These are phyloP conservation scores for Drosophila setosimentum DNA, from an alignment of 2,888 invertebrate species.

Conservation along the genomic window DNA sequence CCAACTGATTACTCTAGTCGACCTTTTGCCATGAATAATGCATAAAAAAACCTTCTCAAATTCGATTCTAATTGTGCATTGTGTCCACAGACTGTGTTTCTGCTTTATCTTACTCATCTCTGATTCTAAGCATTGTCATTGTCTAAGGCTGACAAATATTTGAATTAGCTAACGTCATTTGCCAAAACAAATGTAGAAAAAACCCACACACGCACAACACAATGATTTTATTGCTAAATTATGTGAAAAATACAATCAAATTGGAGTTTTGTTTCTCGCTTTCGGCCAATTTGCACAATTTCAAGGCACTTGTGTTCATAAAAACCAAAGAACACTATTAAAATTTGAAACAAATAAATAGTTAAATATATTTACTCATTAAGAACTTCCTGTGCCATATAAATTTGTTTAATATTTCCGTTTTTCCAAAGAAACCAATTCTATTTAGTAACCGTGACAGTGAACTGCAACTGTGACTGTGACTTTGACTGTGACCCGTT, in stretches of 20 bases:
- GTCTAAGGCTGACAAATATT: slow-evolving; percentile 22
- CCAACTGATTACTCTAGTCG: slow-evolving; percentile 17
- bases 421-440: slow-evolving; percentile 13
- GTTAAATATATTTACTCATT: slow-evolving; percentile 20
- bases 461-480: neutral
- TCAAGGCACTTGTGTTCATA: slow-evolving; percentile 58
- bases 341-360: slow-evolving; percentile 30
- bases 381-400: slow-evolving; percentile 32
- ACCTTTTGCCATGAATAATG: slow-evolving; percentile 42
- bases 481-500: slow-evolving; percentile 19
- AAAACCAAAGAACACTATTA: slow-evolving; percentile 27
- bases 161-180: slow-evolving; percentile 44
- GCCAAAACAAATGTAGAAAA: slow-evolving; percentile 35
- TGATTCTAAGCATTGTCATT: slow-evolving; percentile 48
- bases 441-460: slow-evolving; percentile 1
- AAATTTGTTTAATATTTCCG: slow-evolving; percentile 12
- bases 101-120: slow-evolving; percentile 4
- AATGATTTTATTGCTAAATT: slow-evolving; percentile 54
- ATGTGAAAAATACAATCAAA: slow-evolving; percentile 56
- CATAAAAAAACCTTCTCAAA: slow-evolving; percentile 33
- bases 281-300: slow-evolving; percentile 62
- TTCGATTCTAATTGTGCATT: slow-evolving; percentile 62
- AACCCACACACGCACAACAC: slow-evolving; percentile 23
- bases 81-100: slow-evolving; percentile 23
- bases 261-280: slow-evolving; percentile 15